Evolutionary conservation across 2,113 vertebrate species (phyloP).

Genomic region (Grammomys surdaster): DNA sequence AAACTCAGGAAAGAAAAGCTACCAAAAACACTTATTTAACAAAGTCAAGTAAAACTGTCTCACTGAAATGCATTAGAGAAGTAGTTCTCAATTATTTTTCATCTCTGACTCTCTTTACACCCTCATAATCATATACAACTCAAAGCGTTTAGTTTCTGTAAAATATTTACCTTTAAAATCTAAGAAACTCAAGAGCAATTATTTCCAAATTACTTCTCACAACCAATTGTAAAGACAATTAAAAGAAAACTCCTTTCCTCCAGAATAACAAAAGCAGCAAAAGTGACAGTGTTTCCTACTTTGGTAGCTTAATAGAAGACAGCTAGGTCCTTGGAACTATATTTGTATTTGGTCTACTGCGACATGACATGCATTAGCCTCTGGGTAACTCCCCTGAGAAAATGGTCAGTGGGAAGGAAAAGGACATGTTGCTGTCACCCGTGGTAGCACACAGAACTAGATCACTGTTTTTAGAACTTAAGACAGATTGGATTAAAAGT

Average conservation of each 20-base stretch:
- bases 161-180: constrained; percentile 11
- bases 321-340: not conserved
- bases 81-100: constrained; percentile 4
- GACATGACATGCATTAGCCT: not conserved
- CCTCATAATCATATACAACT: not conserved
- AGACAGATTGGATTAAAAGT: not conserved
- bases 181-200: constrained; percentile 6
- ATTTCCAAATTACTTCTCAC: constrained; percentile 20
- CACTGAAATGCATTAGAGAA: constrained; percentile 36
- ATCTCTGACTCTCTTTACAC: not conserved
- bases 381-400: constrained; percentile 4
- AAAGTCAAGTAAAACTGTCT: not conserved
- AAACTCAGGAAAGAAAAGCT: not conserved
- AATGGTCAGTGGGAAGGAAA: not conserved
- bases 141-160: not conserved
- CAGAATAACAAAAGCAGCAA: not conserved
- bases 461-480: not conserved
- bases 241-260: not conserved
- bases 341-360: not conserved
- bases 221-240: not conserved
- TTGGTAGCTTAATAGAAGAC: not conserved
- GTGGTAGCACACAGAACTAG: not conserved
- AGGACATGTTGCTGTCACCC: not conserved
- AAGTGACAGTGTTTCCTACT: not conserved
- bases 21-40: not conserved